These are phyloP conservation scores for Cryptotis parvus DNA, from an alignment of 2,113 vertebrate genomes.

Conservation along the genomic window DNA sequence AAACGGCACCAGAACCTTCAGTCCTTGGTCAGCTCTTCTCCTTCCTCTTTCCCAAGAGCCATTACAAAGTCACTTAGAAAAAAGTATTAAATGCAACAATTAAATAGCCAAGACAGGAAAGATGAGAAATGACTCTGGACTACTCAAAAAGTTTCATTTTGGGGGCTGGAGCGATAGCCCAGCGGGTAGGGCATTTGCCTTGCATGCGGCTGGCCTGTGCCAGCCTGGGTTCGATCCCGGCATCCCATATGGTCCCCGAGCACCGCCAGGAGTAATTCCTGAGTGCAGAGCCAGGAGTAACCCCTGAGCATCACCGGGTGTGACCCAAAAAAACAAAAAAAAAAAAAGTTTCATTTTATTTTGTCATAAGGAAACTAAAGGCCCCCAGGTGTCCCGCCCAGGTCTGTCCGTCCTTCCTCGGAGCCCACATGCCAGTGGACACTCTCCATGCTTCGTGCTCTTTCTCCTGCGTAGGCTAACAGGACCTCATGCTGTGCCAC, in stretches of 20 bases:
- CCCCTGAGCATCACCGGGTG: no score
- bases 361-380: neutral
- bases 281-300: no score
- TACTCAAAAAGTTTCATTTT: neutral
- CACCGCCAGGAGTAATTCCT: no score
- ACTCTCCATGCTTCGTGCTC: fast-evolving
- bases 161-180: no score
- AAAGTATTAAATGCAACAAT: neutral
- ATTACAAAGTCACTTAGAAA: neutral
- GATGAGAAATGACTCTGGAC: neutral
- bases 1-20: neutral
- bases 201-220: no score
- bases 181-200: no score
- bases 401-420: neutral
- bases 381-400: neutral
- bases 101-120: neutral
- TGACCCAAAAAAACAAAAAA: no score
- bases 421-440: neutral
- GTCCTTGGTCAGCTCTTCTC: neutral
- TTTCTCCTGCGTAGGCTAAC: neutral
- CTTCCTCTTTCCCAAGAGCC: neutral
- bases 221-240: no score
- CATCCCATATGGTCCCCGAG: no score
- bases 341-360: neutral
- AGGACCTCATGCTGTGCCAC: neutral